Evolutionary conservation across 2,888 invertebrate species (phyloP).

Genomic region (Lithosia quadra): DNA sequence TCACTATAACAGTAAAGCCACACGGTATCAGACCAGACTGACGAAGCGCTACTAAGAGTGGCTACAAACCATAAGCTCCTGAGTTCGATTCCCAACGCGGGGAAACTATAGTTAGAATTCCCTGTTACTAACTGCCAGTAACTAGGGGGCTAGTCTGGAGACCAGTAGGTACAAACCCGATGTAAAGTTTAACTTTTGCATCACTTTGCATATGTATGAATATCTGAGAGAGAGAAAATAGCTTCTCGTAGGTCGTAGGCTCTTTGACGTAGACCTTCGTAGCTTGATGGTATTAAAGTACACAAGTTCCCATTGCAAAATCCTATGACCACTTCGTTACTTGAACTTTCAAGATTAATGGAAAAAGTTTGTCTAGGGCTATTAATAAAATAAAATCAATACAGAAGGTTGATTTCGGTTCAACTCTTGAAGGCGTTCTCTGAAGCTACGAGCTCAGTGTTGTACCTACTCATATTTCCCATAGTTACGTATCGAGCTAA

Average conservation of each 20-base stretch:
- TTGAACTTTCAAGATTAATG: slow-evolving; percentile 4
- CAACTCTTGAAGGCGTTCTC: slow-evolving; percentile 16
- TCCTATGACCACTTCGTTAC: neutral
- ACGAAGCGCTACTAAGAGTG: neutral
- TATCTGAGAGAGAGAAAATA: no score
- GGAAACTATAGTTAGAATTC: no score
- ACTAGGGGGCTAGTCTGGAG: no score
- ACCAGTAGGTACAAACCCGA: no score
- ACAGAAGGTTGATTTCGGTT: slow-evolving; percentile 27
- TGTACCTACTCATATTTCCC: slow-evolving; percentile 31
- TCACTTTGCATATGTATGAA: no score
- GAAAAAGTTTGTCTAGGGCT: slow-evolving; percentile 2
- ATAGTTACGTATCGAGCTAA: slow-evolving; percentile 13
- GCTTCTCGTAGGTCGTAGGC: no score
- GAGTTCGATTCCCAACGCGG: no score
- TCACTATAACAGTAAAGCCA: neutral
- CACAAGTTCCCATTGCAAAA: neutral
- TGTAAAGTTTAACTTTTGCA: no score
- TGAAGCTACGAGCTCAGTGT: slow-evolving; percentile 15
- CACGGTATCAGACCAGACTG: neutral
- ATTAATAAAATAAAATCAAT: slow-evolving; percentile 29
- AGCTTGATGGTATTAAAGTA: neutral
- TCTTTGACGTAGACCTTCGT: neutral
- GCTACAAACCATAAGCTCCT: no score
- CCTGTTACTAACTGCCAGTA: no score